Conservation (phyloP, 2,797 vertebrate species). For the Mormyrops boulengeri region DNA sequence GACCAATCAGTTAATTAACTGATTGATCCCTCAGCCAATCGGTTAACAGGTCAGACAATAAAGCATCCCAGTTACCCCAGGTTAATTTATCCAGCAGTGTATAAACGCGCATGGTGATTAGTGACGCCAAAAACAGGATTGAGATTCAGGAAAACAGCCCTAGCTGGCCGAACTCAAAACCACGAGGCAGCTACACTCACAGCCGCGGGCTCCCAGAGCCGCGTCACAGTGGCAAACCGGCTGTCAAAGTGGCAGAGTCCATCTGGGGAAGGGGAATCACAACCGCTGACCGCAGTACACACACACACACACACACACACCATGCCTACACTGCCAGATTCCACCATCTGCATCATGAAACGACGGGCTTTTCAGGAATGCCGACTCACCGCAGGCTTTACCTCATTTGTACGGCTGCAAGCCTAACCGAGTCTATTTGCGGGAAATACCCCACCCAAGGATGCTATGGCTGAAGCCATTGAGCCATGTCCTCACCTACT, state of each 20-base stretch:
- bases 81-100: neutral
- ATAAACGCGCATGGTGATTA: neutral
- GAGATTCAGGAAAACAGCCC: neutral
- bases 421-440: neutral
- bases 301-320: neutral
- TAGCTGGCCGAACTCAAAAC: neutral
- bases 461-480: neutral
- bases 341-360: neutral
- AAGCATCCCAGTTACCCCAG: neutral
- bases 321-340: neutral
- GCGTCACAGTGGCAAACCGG: neutral
- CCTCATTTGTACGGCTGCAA: neutral
- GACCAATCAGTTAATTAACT: neutral
- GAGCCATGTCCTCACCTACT: neutral
- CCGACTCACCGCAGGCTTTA: neutral
- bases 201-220: neutral
- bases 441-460: neutral
- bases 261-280: neutral
- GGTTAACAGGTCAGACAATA: neutral
- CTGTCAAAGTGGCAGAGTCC: neutral
- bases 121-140: neutral
- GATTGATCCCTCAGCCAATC: neutral
- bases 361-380: neutral
- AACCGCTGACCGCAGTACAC: neutral
- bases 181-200: neutral